phyloP scores from a whole-genome alignment of 2,888 invertebrate genomes.

The Octodonta nipae region DNA sequence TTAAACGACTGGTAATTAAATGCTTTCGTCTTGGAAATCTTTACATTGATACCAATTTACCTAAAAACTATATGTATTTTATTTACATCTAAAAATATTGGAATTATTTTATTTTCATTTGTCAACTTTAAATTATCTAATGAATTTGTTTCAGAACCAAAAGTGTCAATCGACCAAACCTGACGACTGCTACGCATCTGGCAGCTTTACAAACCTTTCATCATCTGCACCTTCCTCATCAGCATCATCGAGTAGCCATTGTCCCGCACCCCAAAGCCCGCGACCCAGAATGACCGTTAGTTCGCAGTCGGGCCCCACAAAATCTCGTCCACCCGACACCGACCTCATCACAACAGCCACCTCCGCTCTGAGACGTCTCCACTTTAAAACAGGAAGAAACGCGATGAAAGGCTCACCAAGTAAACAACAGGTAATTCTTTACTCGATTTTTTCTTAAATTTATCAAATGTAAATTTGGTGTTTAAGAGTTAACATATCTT shows the following conservation, averaged over 20 bases:
- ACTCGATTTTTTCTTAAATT: too few species aligned
- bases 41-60: too few species aligned
- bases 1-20: not conserved
- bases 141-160: too few species aligned
- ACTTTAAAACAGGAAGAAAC: conserved; percentile 50
- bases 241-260: conserved; percentile 12
- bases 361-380: conserved; percentile 48
- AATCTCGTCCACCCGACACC: conserved; percentile 26
- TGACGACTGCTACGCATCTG: too few species aligned
- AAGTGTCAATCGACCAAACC: too few species aligned
- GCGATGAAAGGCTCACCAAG: conserved; percentile 28
- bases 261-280: conserved; percentile 28
- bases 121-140: too few species aligned
- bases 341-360: conserved; percentile 42
- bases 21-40: not conserved
- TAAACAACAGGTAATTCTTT: conserved; percentile 12
- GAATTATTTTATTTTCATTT: too few species aligned
- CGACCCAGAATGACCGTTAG: conserved; percentile 39
- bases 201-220: conserved; percentile 1
- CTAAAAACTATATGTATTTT: too few species aligned
- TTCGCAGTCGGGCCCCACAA: conserved; percentile 36
- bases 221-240: conserved; percentile 18
- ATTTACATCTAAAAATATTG: too few species aligned
- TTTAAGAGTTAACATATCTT: too few species aligned
- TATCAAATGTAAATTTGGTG: too few species aligned